Percentiles rank a stretch among this genome's conserved stretches.
Evolutionary conservation across 2,113 vertebrate species (phyloP).

Genomic region (Erythrolamprus reginae): DNA sequence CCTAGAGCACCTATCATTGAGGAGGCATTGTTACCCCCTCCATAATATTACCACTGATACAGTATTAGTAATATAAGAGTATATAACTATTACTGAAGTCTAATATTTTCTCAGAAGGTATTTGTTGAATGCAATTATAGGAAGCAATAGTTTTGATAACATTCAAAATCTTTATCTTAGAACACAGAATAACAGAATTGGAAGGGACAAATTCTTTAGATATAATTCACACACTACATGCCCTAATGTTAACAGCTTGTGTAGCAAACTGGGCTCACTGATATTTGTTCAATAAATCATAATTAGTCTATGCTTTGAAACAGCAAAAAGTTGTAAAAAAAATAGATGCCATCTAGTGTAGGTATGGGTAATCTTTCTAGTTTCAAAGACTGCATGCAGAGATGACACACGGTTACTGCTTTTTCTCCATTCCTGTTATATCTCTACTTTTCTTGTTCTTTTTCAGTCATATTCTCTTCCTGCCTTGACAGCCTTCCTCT

Average conservation of each 20-base stretch:
- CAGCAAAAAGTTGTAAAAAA: neutral
- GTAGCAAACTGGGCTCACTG: neutral
- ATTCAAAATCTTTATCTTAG: neutral
- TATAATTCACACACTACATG: neutral
- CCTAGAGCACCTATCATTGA: neutral
- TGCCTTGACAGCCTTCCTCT: neutral
- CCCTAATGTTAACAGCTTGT: neutral
- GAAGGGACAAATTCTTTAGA: neutral
- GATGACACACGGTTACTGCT: neutral
- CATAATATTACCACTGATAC: neutral
- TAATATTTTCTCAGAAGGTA: constrained; percentile 7
- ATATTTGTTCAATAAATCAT: neutral
- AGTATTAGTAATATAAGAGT: neutral
- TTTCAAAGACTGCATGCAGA: neutral
- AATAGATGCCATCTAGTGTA: neutral
- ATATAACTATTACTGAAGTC: neutral
- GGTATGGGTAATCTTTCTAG: neutral
- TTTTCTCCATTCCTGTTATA: neutral
- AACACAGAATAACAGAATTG: neutral
- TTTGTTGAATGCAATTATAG: neutral
- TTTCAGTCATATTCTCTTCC: neutral
- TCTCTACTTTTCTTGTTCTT: neutral
- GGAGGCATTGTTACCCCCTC: neutral
- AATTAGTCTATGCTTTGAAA: neutral
- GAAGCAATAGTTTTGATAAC: neutral